phyloP scores from a whole-genome alignment of 1,140 invertebrate genomes.

The Drosophila littoralis region DNA sequence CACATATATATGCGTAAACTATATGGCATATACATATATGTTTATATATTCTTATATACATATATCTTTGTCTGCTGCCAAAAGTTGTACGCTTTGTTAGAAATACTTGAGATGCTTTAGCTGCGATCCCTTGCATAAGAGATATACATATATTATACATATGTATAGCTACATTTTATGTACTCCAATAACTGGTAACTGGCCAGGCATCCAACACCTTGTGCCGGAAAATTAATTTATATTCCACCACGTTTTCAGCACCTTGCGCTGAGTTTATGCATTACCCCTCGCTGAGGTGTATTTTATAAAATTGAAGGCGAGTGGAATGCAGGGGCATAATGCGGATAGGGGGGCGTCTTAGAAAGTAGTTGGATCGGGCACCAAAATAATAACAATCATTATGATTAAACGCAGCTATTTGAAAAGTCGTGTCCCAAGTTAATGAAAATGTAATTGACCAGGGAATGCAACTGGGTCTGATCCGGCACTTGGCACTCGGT shows the following conservation, averaged over 20 bases:
- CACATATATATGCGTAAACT: background rate
- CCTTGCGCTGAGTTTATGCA: conserved; percentile 56
- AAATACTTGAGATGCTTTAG: conserved; percentile 42
- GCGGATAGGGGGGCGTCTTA: conserved; percentile 29
- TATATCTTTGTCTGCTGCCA: conserved; percentile 52
- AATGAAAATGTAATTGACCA: conserved; percentile 84
- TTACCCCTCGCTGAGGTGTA: conserved; percentile 35
- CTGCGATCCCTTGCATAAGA: background rate
- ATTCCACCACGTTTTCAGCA: conserved; percentile 64
- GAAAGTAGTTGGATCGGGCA: conserved; percentile 46
- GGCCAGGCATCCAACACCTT: conserved; percentile 10
- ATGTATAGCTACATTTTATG: background rate
- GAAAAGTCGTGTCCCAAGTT: conserved; percentile 83
- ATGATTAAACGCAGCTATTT: conserved; percentile 82
- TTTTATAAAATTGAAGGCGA: conserved; percentile 48
- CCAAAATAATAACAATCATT: conserved; percentile 82
- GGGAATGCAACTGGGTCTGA: conserved; percentile 58
- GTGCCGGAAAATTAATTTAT: conserved; percentile 66
- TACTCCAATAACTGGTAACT: conserved; percentile 14
- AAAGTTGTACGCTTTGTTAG: conserved; percentile 68
- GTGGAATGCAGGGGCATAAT: background rate
- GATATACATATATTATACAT: background rate
- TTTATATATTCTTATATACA: background rate
- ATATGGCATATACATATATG: conserved; percentile 3
- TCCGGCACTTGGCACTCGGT: conserved; percentile 1